Evolutionary conservation across 2,113 vertebrate genomes (phyloP), one percentile per base, ranked within the genome.

Genomic region (Parus major): DNA sequence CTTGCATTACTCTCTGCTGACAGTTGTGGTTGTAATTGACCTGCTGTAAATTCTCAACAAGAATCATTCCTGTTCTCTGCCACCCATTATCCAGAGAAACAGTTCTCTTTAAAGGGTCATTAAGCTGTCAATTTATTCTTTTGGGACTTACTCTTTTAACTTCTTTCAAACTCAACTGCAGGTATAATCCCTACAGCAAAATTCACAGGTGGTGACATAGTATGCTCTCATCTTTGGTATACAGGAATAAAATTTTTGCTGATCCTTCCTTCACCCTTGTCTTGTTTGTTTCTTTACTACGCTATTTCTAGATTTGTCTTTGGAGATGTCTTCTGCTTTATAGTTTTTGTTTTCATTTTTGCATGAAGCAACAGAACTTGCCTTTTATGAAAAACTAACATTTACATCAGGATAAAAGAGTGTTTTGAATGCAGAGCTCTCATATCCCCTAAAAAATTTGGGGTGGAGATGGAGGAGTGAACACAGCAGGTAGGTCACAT

Each of bases 21-120:
- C 96, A 93, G 71, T 93, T 92, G 87, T 82, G 76, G 68, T 86
- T 85, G 93, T 96, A 91, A 95, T 92, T 92, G 85, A 90, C 87
- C 71, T 81, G 89, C 90, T 88, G 92, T 95, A 94, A 93, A 96
- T 90, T 88, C 82, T 92, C 76, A 55, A 66, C 49, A 68, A 44
- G 71, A 70, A 70, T 70, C 60, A n/a, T 90, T 90, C 79, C 76
- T 77, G 35, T 59, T 90, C 82, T 81, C 91, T 95, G 82, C 78
- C 92, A 77, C 87, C 82, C 79, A 82, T 93, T 95, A 93, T 82
- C 61, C 70, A 39, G 84, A 92, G 87, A 95, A 86, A 88, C 64
- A 59, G 20, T 73, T 91, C 42, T 69, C 90, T 93, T 88, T 77
- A 71, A 63, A 93, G 88, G 73, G 68, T 92, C 18, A 2, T 97